phyloP scores from a whole-genome alignment of 92 coral and sea anemone species.

The Epizoanthus stellaris region DNA sequence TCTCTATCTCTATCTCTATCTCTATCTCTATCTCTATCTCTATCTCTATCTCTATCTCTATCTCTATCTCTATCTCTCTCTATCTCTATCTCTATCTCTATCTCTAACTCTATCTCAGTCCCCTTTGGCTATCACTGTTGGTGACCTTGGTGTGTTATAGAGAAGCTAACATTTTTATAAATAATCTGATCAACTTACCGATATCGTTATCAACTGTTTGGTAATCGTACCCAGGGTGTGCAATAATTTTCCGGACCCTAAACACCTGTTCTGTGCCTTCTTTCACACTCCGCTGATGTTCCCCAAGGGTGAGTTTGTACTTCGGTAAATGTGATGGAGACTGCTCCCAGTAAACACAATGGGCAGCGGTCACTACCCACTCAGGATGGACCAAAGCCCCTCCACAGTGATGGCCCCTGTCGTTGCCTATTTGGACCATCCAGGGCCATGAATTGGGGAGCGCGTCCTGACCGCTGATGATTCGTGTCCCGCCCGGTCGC shows the following conservation, averaged over 20 bases:
- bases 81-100: no score
- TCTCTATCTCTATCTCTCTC: no score
- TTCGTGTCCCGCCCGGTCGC: conserved; percentile 60
- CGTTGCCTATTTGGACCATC: conserved; percentile 74
- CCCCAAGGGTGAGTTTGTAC: conserved; percentile 58
- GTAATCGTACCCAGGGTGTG: conserved; percentile 59
- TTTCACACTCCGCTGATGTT: conserved; percentile 57
- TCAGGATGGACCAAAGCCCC: conserved; percentile 74
- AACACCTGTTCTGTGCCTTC: conserved; percentile 69
- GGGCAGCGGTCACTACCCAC: conserved; percentile 81
- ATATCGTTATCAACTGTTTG: conserved; percentile 69
- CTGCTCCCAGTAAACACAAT: conserved; percentile 62
- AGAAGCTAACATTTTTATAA: no score
- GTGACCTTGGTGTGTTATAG: no score
- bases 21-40: no score
- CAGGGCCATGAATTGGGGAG: conserved; percentile 80
- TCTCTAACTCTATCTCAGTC: no score
- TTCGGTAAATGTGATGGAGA: conserved; percentile 46
- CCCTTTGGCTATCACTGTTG: no score
- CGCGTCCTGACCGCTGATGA: conserved; percentile 69
- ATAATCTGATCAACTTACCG: conserved; percentile 33
- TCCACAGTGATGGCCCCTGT: conserved; percentile 71
- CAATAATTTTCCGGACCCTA: conserved; percentile 48
- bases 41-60: no score
- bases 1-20: no score